Evolutionary conservation across 2,113 vertebrate species (phyloP).

Genomic region (Sinocyclocheilus rhinocerous): DNA sequence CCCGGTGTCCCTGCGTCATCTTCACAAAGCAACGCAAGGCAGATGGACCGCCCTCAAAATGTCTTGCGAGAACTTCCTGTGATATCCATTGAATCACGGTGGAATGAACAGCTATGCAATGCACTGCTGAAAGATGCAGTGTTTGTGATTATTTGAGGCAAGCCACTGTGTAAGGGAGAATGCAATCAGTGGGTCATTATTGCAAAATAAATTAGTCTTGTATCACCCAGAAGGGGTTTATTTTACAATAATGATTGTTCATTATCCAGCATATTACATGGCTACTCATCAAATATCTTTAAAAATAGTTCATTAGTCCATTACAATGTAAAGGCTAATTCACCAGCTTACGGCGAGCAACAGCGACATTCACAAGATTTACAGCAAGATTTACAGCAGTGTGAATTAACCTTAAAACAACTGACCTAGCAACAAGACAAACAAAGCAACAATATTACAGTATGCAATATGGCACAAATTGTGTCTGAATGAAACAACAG

Average conservation of each 20-base stretch:
- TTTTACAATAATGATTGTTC: not conserved
- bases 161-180: conserved; percentile 47
- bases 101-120: not conserved
- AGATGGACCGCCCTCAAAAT: not conserved
- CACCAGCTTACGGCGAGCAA: no score
- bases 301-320: not conserved
- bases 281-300: not conserved
- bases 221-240: not conserved
- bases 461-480: not conserved
- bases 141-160: conserved; percentile 59
- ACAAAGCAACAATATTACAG: not conserved
- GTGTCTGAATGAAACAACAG: not conserved
- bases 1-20: conserved; percentile 55
- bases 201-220: not conserved
- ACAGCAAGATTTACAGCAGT: not conserved
- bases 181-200: not conserved
- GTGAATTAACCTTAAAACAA: not conserved
- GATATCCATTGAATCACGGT: not conserved
- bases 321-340: not conserved
- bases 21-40: conserved; percentile 11
- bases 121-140: not conserved
- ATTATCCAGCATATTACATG: not conserved
- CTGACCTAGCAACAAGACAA: not conserved
- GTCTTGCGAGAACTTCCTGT: not conserved
- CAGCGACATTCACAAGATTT: not conserved